Conservation (phyloP, 2,888 invertebrate species). For the Pediacus dermestoides region DNA sequence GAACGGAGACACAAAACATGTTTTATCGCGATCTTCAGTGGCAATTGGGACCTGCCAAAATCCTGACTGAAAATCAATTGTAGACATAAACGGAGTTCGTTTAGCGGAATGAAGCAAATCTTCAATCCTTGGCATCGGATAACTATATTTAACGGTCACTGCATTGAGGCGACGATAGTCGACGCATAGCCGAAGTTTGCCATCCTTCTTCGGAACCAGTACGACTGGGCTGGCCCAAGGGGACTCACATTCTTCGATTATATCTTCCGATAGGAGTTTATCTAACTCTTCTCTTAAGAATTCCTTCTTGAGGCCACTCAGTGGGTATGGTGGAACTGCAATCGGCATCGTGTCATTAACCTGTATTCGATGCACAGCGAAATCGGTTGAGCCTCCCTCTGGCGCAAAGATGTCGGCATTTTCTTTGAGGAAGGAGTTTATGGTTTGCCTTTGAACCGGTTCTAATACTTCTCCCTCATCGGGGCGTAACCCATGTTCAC, state of each 20-base stretch:
- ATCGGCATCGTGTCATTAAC: not conserved
- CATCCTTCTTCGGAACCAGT: not conserved
- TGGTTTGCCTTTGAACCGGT: too few relatives aligned
- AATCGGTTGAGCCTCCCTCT: not conserved
- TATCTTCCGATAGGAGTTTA: not conserved
- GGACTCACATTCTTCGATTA: conserved; percentile 1
- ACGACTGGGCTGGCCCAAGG: not conserved
- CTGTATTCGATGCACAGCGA: not conserved
- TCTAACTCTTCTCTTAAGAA: not conserved
- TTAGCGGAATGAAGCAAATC: not conserved
- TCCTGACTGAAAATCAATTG: conserved; percentile 13
- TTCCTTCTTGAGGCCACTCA: not conserved
- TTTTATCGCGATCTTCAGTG: conserved; percentile 12
- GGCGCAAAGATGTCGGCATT: not conserved
- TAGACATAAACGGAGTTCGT: conserved; percentile 4
- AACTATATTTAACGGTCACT: not conserved
- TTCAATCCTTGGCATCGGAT: not conserved
- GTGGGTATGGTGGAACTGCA: conserved; percentile 3
- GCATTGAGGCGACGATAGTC: not conserved
- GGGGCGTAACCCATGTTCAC: too few relatives aligned
- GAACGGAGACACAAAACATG: conserved; percentile 10
- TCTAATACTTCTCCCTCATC: too few relatives aligned
- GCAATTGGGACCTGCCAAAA: conserved; percentile 12
- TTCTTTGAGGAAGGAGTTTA: conserved; percentile 2
- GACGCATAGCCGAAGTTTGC: not conserved